Percentiles rank a stretch among this genome's conserved stretches.
These are phyloP conservation scores for Celastrina argiolus DNA, from an alignment of 2,888 invertebrate genomes.

Conservation along the genomic window DNA sequence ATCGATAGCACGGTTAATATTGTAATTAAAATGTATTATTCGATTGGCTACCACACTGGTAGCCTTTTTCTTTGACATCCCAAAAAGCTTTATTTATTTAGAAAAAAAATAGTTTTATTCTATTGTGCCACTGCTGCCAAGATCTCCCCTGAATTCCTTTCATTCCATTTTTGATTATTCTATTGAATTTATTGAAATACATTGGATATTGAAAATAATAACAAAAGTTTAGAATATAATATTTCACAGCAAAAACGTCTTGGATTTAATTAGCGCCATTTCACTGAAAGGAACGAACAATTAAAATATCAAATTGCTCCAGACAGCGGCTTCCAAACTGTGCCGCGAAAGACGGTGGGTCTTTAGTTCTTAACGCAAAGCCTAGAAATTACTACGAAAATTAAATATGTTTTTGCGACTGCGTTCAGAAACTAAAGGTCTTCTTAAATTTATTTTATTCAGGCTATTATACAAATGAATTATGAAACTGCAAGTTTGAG, in stretches of 20 bases:
- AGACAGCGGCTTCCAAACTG: slow-evolving; percentile 3
- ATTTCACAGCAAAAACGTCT: slow-evolving; percentile 8
- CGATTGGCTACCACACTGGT: too few relatives aligned
- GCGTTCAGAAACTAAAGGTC: too few relatives aligned
- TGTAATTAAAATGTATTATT: too few relatives aligned
- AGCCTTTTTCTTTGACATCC: too few relatives aligned
- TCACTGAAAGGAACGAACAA: not conserved
- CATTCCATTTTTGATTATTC: not conserved
- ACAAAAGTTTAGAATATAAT: not conserved
- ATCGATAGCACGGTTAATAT: too few relatives aligned
- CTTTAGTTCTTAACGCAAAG: not conserved
- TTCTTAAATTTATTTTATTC: too few relatives aligned
- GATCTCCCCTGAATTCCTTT: too few relatives aligned
- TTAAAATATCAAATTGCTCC: slow-evolving; percentile 15
- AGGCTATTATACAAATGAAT: too few relatives aligned
- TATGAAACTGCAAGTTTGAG: too few relatives aligned
- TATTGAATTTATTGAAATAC: not conserved
- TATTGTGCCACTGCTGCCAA: too few relatives aligned
- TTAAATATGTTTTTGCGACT: not conserved
- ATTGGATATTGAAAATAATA: not conserved
- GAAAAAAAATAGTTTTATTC: too few relatives aligned
- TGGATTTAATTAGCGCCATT: slow-evolving; percentile 7
- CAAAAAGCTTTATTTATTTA: too few relatives aligned
- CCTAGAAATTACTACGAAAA: not conserved
- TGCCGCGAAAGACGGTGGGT: not conserved